These are phyloP conservation scores for Chymomyza procnemis DNA, from an alignment of 2,888 invertebrate species.

Conservation along the genomic window DNA sequence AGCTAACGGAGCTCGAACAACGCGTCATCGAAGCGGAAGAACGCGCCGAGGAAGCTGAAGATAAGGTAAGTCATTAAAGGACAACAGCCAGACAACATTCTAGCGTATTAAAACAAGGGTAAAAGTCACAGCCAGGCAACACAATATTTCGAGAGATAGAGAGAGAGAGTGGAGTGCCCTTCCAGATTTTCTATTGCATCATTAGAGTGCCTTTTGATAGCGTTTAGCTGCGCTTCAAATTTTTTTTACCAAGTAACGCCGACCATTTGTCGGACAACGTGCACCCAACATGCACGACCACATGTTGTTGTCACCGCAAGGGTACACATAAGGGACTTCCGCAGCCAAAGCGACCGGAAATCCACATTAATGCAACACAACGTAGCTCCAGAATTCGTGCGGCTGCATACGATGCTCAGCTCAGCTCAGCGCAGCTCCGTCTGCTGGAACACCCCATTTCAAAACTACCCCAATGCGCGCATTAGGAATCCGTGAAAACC, in stretches of 20 bases:
- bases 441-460: constrained; percentile 2
- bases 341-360: constrained; percentile 55
- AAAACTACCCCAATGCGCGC: constrained; percentile 50
- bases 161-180: constrained; percentile 7
- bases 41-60: constrained; percentile 94
- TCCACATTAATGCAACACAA: constrained; percentile 64
- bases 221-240: constrained; percentile 37
- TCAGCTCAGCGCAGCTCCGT: constrained; percentile 34
- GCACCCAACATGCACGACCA: constrained; percentile 3
- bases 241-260: constrained; percentile 17
- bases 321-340: constrained; percentile 55
- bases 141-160: neutral
- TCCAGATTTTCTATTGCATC: constrained; percentile 37
- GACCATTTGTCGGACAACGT: constrained; percentile 27
- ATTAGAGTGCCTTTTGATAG: constrained; percentile 56
- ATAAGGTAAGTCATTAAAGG: constrained; percentile 86
- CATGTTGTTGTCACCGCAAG: constrained; percentile 39
- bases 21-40: constrained; percentile 95
- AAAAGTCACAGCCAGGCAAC: neutral
- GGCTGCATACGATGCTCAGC: constrained; percentile 53
- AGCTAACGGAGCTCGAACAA: constrained; percentile 96
- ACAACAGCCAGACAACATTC: constrained; percentile 21
- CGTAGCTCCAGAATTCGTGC: constrained; percentile 53
- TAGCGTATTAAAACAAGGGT: neutral
- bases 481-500: constrained; percentile 8